These are phyloP conservation scores for Camelus dromedarius DNA, from an alignment of 2,113 vertebrate species.

Conservation along the genomic window DNA sequence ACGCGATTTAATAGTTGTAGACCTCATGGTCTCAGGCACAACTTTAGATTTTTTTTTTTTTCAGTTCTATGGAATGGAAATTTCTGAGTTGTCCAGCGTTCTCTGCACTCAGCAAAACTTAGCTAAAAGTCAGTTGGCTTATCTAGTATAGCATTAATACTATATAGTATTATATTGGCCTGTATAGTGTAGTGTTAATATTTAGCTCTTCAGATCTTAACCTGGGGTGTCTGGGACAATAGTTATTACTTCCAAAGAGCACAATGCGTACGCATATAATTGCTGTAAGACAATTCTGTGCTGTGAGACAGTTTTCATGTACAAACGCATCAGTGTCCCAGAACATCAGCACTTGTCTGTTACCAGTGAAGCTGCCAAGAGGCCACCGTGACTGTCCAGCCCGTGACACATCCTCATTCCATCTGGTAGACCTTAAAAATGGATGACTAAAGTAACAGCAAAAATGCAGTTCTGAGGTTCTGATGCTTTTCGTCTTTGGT, in stretches of 20 bases:
- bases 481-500: neutral
- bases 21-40: neutral
- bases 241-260: neutral
- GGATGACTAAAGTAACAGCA: neutral
- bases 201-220: neutral
- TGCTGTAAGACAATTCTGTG: neutral
- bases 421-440: neutral
- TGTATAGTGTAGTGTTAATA: neutral
- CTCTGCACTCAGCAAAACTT: neutral
- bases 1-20: neutral
- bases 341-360: neutral
- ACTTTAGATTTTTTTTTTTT: neutral
- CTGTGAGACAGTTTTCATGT: neutral
- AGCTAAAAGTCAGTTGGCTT: neutral
- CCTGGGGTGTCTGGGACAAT: neutral
- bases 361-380: neutral
- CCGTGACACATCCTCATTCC: neutral
- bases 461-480: neutral
- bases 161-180: too few species aligned
- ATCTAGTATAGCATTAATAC: neutral
- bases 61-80: conserved; percentile 33
- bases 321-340: neutral
- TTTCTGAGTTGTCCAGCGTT: neutral
- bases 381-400: neutral
- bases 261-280: neutral